These are phyloP conservation scores for Campylomormyrus numenius DNA, from an alignment of 2,113 vertebrate species.

Conservation along the genomic window DNA sequence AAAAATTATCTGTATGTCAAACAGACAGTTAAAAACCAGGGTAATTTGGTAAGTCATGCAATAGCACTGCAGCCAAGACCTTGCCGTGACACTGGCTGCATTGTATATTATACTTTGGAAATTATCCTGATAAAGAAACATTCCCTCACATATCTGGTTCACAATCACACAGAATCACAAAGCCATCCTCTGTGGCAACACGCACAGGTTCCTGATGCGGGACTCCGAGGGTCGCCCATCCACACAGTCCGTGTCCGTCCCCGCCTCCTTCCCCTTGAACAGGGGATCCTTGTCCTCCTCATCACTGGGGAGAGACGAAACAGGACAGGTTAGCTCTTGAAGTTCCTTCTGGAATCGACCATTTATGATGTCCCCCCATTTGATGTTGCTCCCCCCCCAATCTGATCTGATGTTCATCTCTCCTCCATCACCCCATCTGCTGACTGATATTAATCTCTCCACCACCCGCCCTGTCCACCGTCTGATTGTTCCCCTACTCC, in stretches of 20 bases:
- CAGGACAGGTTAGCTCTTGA: too few relatives aligned
- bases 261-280: slow-evolving; percentile 38
- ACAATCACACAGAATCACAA: background rate
- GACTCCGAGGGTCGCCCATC: slow-evolving; percentile 68
- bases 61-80: background rate
- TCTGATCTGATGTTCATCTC: background rate
- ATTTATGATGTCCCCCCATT: background rate
- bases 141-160: background rate
- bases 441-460: background rate
- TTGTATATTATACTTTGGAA: background rate
- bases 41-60: background rate
- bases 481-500: background rate
- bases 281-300: slow-evolving; percentile 70
- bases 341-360: background rate
- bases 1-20: background rate
- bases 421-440: background rate
- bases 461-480: background rate
- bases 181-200: slow-evolving; percentile 23
- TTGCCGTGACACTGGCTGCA: background rate
- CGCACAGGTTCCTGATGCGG: slow-evolving; percentile 83
- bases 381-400: too few relatives aligned
- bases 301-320: slow-evolving; percentile 57
- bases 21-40: background rate
- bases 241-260: slow-evolving; percentile 45
- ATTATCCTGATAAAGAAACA: background rate